Conservation (phyloP, 2,113 vertebrate genomes). For the Urocolius indicus region DNA sequence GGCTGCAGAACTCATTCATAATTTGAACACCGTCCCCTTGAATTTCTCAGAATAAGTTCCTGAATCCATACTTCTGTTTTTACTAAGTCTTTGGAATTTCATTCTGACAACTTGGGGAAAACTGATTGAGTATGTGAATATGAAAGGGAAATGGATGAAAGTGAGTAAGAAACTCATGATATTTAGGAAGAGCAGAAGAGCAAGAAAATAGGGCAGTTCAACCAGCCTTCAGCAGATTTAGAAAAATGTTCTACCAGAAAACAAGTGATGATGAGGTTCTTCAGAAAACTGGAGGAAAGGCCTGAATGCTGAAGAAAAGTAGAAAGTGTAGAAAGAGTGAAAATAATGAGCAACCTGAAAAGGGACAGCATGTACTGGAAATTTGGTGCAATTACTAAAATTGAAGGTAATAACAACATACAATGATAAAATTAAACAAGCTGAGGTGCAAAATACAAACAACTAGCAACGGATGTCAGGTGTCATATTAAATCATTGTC, state of each 20-base stretch:
- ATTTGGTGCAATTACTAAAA: background rate
- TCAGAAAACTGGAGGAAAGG: background rate
- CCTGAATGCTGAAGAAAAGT: background rate
- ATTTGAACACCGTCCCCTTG: background rate
- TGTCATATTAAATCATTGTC: background rate
- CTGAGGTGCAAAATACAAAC: background rate
- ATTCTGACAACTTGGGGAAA: background rate
- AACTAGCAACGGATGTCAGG: background rate
- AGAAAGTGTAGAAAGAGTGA: background rate
- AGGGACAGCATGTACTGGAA: background rate
- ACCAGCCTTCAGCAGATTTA: background rate
- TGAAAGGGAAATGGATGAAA: background rate
- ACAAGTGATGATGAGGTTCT: background rate
- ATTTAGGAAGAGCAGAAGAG: background rate
- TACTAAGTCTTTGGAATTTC: background rate
- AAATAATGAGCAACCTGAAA: background rate
- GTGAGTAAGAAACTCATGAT: background rate
- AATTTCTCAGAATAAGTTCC: background rate
- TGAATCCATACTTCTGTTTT: background rate
- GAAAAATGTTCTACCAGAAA: background rate
- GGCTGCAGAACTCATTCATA: background rate
- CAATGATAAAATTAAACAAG: background rate
- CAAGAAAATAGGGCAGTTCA: background rate
- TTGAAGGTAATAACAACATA: background rate
- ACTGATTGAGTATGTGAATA: background rate